Conservation (phyloP, 37 sponge, comb jelly and placozoan species). For the Bolinopsis microptera region DNA sequence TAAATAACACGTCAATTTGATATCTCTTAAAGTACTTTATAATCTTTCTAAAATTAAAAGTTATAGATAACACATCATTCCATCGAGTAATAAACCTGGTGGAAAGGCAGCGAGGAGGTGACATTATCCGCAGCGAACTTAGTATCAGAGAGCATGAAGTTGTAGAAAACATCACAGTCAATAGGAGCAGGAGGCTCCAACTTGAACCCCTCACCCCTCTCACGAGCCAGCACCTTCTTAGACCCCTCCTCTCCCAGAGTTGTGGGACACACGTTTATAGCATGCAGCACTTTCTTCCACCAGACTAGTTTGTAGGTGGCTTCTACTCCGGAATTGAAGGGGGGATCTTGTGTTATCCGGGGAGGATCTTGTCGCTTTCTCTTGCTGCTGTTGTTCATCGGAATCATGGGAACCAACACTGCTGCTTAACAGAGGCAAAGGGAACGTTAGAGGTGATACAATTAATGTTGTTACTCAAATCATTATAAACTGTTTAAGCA, state of each 20-base stretch:
- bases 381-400: neutral
- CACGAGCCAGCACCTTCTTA: neutral
- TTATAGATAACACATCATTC: no score
- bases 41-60: no score
- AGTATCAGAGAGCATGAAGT: slow-evolving; percentile 50
- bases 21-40: no score
- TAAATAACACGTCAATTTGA: no score
- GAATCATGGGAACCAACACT: no score
- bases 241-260: neutral
- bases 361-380: neutral
- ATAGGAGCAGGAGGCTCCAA: neutral
- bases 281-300: slow-evolving; percentile 1
- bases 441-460: no score
- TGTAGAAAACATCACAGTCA: slow-evolving; percentile 44
- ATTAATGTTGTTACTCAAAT: no score
- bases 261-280: neutral
- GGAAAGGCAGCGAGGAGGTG: neutral
- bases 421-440: no score
- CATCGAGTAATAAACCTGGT: no score
- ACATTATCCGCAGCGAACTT: neutral
- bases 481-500: no score
- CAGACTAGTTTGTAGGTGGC: neutral
- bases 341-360: neutral
- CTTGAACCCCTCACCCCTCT: neutral
- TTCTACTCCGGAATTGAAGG: neutral